Base-by-base conservation (phyloP, 2,888 invertebrate genomes). In the Hypomecis punctinalis region DNA sequence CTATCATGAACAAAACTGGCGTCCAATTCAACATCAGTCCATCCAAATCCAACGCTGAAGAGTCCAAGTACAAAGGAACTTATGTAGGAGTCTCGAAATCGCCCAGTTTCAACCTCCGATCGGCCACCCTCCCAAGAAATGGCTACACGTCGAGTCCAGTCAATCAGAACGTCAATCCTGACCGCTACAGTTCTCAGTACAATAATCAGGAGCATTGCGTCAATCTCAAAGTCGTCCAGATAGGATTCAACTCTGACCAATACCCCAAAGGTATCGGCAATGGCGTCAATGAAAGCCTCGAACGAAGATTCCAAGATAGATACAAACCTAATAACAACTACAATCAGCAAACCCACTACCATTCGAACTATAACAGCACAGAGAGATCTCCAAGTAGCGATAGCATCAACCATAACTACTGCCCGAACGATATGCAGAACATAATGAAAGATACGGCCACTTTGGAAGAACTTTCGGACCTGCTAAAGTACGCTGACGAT, bases 401-500 rank as follows among this genome's bases (percentile, higher is more conserved):
- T 68, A 90, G 89, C 72, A 86, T 90, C 68, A 92, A 91, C 70
- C 93, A 93, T 68, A 91, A 91, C 71, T 92, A 90, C 71, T 89
- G 89, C 70, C 75, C 90, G 6, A 90, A 79, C 58, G 91, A 92
- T 23, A 89, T 91, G 89, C 92, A 89, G 70, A 92, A 85, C 65
- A 85, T 90, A 33, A 89, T 88, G 81, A 84, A 89, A 80, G 94
- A 91, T 80, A 94, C 94, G 57, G 94, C 94, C 43, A 96, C 95
- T 58, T 84, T 96, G 45, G 96, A 96, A 73, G 96, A 96, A 80
- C 86, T 96, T 0, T 96, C 96, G 4, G 96, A 96, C 84, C 87
- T 96, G 2, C 85, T 96, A 61, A 95, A 95, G 73, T 96, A 96
- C 76, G 96, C 96, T 43, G 97, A 97, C 74, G 96, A 96, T 80